phyloP scores from a whole-genome alignment of 2,797 vertebrate genomes.

The Emydoidea blandingii region DNA sequence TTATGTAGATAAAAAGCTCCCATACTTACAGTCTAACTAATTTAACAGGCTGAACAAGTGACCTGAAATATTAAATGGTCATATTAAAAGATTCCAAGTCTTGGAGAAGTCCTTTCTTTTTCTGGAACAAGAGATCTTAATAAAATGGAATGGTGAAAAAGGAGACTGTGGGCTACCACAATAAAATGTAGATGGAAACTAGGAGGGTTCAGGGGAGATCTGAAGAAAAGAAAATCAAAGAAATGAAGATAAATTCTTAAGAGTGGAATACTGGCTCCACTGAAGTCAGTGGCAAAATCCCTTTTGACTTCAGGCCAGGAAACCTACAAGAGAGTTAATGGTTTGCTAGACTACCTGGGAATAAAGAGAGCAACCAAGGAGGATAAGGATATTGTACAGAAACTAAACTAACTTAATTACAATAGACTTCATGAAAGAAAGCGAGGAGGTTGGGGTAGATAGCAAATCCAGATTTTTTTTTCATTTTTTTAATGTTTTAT shows the following conservation, averaged over 20 bases:
- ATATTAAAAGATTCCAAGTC: conserved; percentile 35
- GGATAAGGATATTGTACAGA: not conserved
- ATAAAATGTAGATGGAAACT: conserved; percentile 21
- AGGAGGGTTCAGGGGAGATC: not conserved
- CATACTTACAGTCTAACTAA: not conserved
- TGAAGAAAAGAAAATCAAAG: conserved; percentile 38
- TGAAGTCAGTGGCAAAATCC: conserved; percentile 41
- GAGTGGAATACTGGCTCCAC: conserved; percentile 37
- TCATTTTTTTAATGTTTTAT: not conserved
- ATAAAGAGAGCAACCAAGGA: conserved; percentile 36
- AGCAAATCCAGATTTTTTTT: not conserved
- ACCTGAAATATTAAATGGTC: conserved; percentile 29
- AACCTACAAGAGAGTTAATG: not conserved
- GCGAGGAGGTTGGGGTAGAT: not conserved
- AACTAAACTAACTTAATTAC: not conserved
- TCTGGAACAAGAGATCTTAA: not conserved
- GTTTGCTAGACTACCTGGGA: not conserved
- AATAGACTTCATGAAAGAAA: not conserved
- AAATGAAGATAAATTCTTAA: conserved; percentile 52
- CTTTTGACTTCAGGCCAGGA: not conserved
- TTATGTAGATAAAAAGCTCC: conserved; percentile 12
- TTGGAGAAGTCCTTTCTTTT: conserved; percentile 1
- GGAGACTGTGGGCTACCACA: not conserved
- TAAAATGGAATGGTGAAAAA: conserved; percentile 35
- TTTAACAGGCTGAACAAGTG: conserved; percentile 12